phyloP scores from a whole-genome alignment of 2,113 vertebrate genomes.

The Oenanthe melanoleuca region DNA sequence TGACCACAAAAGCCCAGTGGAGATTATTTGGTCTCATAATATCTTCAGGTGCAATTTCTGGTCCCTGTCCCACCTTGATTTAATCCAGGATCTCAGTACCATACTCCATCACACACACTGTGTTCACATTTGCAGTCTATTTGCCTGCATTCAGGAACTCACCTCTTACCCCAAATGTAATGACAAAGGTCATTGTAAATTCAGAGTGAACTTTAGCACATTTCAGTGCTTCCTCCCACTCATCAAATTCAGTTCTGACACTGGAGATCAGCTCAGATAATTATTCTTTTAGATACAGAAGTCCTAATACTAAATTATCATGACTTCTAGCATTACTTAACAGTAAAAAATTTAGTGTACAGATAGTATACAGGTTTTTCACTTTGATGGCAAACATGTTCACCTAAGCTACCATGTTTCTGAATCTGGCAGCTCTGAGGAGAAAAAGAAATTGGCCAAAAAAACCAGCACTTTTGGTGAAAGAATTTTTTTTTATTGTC shows the following conservation, averaged over 20 bases:
- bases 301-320: neutral
- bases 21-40: neutral
- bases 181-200: neutral
- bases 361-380: neutral
- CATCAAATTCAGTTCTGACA: neutral
- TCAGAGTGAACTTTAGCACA: neutral
- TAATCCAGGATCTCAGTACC: neutral
- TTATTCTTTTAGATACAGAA: neutral
- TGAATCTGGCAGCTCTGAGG: neutral
- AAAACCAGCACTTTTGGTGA: neutral
- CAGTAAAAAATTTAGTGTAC: neutral
- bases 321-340: neutral
- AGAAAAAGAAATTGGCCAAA: neutral
- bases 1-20: neutral
- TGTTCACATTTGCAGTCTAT: neutral
- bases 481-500: no score
- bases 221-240: neutral
- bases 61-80: neutral
- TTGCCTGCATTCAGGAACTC: neutral
- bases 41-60: neutral
- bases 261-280: neutral
- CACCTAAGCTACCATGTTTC: neutral
- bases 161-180: neutral
- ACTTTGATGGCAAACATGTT: neutral
- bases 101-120: neutral